Base-by-base conservation (phyloP, 2,888 invertebrate genomes). In the Brachyptera risi region DNA sequence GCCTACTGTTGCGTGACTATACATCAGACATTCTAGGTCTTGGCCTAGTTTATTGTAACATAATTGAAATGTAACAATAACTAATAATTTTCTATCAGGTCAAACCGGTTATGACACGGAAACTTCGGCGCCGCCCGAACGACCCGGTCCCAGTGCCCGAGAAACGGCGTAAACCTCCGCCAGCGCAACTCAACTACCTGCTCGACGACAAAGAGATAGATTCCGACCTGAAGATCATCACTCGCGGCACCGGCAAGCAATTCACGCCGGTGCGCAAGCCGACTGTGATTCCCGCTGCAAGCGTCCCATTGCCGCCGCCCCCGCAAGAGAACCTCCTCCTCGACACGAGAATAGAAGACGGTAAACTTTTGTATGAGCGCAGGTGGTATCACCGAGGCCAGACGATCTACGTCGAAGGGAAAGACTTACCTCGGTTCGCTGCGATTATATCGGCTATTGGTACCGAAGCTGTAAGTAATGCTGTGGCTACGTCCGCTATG, bases 381-480 rank as follows among this genome's bases (percentile, higher is more conserved):
- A 83, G 93, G 72, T 96, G 96, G 96, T 96, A 90, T 78, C 95
- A 96, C 72, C 83, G 96, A 65, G 96, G 96, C 0, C 96, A 96
- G 77, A 88, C 92, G 65, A 90, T 96, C 35, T 93, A 88, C 74
- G 87, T 95, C 2, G 94, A 94, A 76, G 92, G 94, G 17, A 86
- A 90, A 66, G 96, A 96, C 68, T 78, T 88, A 71, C 82, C 88
- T 3, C 85, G 91, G 72, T 92, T 92, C 73, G 86, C 92, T 47
- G 96, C 90, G 1, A 88, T 92, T 67, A 95, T 96, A 72, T 91
- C 92, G 63, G 90, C 92, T 38, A 93, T 96, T 70, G 92, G 92
- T 54, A 90, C 89, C 62, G 93, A 95, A 76, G 89, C 90, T 78
- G 93, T 94, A 71, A 77, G 81, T 75, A 59, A n/a, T 4, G 9